These are phyloP conservation scores for Chrysolina oricalcia DNA, from an alignment of 2,888 invertebrate genomes.

Conservation along the genomic window DNA sequence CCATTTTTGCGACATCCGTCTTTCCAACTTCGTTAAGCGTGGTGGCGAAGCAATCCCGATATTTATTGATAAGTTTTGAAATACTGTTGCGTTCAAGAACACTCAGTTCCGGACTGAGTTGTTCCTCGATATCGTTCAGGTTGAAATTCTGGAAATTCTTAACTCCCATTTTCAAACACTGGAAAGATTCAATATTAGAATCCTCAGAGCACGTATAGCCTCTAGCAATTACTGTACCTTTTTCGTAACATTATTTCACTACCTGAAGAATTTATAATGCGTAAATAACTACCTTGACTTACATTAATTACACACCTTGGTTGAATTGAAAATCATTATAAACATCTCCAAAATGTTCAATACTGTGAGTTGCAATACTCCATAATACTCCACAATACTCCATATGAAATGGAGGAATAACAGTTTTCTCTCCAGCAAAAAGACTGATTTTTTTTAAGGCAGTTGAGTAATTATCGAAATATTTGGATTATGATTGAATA, in stretches of 20 bases:
- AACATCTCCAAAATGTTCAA: constrained; percentile 26
- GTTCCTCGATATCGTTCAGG: constrained; percentile 32
- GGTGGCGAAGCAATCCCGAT: constrained; percentile 47
- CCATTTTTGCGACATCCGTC: constrained; percentile 48
- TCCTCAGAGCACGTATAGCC: constrained; percentile 40
- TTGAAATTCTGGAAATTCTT: constrained; percentile 12
- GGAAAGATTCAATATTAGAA: background rate
- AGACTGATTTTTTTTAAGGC: constrained; percentile 30
- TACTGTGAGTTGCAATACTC: constrained; percentile 30
- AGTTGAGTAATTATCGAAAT: background rate
- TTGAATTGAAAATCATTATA: constrained; percentile 42
- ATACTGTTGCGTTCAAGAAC: constrained; percentile 7
- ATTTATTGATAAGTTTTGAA: constrained; percentile 43
- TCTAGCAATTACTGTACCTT: constrained; percentile 36
- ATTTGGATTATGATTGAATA: no score
- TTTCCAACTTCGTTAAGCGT: constrained; percentile 41
- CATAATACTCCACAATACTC: no score
- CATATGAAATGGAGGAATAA: constrained; percentile 42
- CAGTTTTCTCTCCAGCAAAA: constrained; percentile 33
- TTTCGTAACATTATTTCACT: constrained; percentile 39
- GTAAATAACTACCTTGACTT: constrained; percentile 40
- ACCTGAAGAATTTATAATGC: constrained; percentile 39
- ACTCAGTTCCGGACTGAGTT: constrained; percentile 20
- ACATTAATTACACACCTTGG: constrained; percentile 27
- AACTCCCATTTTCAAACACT: constrained; percentile 25